Evolutionary conservation across 1,140 invertebrate genomes (phyloP).

Genomic region (Branchinecta lynchi): DNA sequence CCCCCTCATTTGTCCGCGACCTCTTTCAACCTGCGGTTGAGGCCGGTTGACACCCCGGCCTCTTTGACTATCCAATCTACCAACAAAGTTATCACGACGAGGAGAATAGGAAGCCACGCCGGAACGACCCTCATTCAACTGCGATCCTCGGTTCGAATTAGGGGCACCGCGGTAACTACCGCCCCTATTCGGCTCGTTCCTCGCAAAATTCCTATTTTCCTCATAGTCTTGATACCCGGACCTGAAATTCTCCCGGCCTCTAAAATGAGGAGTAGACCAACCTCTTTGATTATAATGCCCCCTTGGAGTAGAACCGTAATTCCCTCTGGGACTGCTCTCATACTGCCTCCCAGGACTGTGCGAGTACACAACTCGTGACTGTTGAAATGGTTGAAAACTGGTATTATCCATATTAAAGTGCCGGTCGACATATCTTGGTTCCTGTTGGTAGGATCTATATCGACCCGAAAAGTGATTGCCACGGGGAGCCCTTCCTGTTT

Average conservation of each 20-base stretch:
- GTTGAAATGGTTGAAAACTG: neutral
- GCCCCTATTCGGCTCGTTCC: neutral
- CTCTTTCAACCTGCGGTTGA: neutral
- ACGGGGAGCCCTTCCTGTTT: slow-evolving; percentile 8
- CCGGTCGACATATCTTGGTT: neutral
- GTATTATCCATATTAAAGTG: slow-evolving; percentile 1
- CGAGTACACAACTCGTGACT: neutral
- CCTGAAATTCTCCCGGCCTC: neutral
- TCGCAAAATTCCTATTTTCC: slow-evolving; percentile 7
- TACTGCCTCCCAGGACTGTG: neutral
- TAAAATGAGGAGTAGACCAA: neutral
- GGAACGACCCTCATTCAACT: neutral
- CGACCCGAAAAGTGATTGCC: neutral
- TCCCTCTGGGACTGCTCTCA: neutral
- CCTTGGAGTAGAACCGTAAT: neutral
- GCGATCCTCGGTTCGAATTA: neutral
- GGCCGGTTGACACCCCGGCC: neutral
- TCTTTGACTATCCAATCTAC: neutral
- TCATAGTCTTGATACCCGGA: too few relatives aligned
- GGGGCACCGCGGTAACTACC: neutral
- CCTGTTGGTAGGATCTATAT: neutral
- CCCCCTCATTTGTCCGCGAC: neutral
- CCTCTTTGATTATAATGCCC: neutral
- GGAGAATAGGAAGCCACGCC: neutral
- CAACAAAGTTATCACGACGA: neutral